phyloP scores from a whole-genome alignment of 2,888 invertebrate species.

The Drosophila subquinaria region DNA sequence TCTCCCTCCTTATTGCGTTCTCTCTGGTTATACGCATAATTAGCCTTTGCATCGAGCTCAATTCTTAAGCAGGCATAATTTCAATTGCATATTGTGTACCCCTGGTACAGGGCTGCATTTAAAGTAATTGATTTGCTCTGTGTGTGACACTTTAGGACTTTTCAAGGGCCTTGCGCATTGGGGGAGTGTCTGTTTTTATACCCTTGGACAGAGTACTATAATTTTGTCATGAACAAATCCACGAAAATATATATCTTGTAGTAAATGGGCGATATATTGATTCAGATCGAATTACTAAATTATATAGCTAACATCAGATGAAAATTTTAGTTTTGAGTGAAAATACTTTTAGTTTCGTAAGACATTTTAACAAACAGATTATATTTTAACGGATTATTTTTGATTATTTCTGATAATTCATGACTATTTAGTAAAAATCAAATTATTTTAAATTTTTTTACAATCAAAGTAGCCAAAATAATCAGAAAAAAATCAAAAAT shows the following conservation, averaged over 20 bases:
- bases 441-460: too few species aligned
- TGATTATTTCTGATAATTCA: too few species aligned
- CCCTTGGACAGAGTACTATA: neutral
- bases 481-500: too few species aligned
- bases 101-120: constrained; percentile 41
- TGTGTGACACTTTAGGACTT: constrained; percentile 2
- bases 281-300: too few species aligned
- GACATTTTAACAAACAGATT: too few species aligned
- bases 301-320: too few species aligned
- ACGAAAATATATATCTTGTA: too few species aligned
- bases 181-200: neutral
- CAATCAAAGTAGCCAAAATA: too few species aligned
- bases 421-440: too few species aligned
- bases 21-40: constrained; percentile 3
- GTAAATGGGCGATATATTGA: too few species aligned
- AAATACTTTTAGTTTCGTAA: too few species aligned
- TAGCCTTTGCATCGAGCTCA: constrained; percentile 8
- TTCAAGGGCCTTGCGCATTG: constrained; percentile 6
- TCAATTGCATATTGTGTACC: constrained; percentile 31
- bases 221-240: neutral
- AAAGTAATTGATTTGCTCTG: constrained; percentile 45
- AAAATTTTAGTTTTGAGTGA: neutral
- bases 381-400: too few species aligned
- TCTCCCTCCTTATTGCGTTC: neutral
- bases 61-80: constrained; percentile 19